phyloP scores from a whole-genome alignment of 2,113 vertebrate species.

The Piprites chloris region DNA sequence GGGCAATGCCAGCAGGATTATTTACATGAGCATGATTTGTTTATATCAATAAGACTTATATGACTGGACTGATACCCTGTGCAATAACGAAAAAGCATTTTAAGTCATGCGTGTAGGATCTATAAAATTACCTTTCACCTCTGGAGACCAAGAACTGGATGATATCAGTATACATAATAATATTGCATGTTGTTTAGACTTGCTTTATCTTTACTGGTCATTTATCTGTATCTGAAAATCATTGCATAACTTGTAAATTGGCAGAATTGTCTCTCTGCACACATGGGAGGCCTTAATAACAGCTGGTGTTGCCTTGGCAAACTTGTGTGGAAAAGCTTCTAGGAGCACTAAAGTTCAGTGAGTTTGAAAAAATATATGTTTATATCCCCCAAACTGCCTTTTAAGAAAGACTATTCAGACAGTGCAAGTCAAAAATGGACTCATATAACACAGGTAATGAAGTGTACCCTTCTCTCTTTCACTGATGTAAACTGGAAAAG shows the following conservation, averaged over 20 bases:
- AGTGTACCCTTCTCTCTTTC: slow-evolving; percentile 9
- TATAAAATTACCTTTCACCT: background rate
- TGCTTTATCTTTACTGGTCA: background rate
- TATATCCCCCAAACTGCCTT: slow-evolving; percentile 13
- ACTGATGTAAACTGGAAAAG: background rate
- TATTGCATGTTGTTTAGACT: background rate
- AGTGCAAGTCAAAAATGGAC: background rate
- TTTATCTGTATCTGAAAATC: background rate
- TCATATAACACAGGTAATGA: slow-evolving; percentile 13
- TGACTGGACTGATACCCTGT: background rate
- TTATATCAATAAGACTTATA: background rate
- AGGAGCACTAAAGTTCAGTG: background rate
- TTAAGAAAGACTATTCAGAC: slow-evolving; percentile 26
- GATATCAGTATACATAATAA: background rate
- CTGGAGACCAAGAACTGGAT: background rate
- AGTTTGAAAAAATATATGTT: slow-evolving; percentile 32
- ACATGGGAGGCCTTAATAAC: background rate
- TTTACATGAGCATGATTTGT: background rate
- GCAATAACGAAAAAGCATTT: background rate
- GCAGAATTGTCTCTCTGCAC: background rate
- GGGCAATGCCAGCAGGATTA: background rate
- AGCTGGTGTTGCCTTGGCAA: slow-evolving; percentile 1
- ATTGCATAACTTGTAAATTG: background rate
- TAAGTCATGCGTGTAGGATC: background rate
- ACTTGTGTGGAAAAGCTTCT: background rate